A percentile compares a stretch with the other conserved stretches of the same genome.
Evolutionary conservation across 2,888 invertebrate genomes (phyloP).

Genomic region (Slavum lentiscoides): DNA sequence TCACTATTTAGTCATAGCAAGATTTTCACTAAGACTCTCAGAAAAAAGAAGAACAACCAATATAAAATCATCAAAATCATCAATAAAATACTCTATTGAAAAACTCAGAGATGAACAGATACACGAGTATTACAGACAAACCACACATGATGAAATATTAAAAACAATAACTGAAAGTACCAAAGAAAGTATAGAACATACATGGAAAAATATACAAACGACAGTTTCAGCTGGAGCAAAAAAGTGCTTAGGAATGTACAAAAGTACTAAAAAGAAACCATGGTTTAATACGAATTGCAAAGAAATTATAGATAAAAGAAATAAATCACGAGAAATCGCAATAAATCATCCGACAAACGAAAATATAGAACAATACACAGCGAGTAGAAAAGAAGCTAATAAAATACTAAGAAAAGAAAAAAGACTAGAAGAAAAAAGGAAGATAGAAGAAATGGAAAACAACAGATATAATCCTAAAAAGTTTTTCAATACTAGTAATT

Average conservation of each 20-base stretch:
- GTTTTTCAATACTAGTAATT: too few species aligned
- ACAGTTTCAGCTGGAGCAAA: slow-evolving; percentile 2
- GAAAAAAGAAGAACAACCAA: slow-evolving; percentile 4
- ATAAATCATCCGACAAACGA: slow-evolving; percentile 9
- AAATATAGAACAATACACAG: slow-evolving; percentile 8
- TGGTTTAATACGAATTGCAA: slow-evolving; percentile 7
- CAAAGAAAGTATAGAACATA: not conserved
- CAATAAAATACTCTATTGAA: not conserved
- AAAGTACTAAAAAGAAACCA: slow-evolving; percentile 4
- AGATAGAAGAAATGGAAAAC: not conserved
- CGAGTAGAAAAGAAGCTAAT: slow-evolving; percentile 7
- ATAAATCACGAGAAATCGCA: slow-evolving; percentile 15
- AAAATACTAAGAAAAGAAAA: not conserved
- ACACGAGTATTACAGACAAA: not conserved
- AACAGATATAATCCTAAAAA: too few species aligned
- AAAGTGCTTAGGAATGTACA: not conserved
- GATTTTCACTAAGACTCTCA: not conserved
- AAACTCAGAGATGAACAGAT: not conserved
- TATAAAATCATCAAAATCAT: slow-evolving; percentile 3
- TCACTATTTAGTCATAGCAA: slow-evolving; percentile 26
- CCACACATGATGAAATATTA: not conserved
- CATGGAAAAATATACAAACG: not conserved
- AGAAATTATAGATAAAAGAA: slow-evolving; percentile 16
- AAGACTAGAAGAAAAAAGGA: not conserved
- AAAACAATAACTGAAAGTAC: not conserved